Evolutionary conservation across 1,140 invertebrate species (phyloP).

Genomic region (Camponotus floridanus): DNA sequence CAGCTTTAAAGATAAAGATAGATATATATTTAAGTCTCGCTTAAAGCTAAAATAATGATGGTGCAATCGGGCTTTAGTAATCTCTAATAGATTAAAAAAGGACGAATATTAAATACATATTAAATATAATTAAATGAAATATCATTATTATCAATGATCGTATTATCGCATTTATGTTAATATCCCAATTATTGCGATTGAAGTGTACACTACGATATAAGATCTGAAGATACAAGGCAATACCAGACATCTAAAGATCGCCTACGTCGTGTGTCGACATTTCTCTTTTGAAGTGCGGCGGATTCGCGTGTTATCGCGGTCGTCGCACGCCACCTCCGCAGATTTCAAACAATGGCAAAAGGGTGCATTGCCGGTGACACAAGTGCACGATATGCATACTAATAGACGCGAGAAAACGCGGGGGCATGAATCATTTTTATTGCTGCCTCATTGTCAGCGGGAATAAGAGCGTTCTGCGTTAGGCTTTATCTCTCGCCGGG

Average conservation of each 20-base stretch:
- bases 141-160: not conserved
- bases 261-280: not conserved
- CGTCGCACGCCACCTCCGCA: not conserved
- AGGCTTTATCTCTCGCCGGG: conserved; percentile 70
- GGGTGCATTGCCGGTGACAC: not conserved
- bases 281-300: not conserved
- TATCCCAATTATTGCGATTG: conserved; percentile 18
- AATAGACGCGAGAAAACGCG: conserved; percentile 28
- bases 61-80: no score
- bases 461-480: conserved; percentile 64
- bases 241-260: conserved; percentile 24
- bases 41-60: no score
- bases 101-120: no score
- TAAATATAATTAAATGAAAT: not conserved
- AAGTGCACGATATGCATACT: not conserved
- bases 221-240: conserved; percentile 26
- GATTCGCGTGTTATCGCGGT: conserved; percentile 12
- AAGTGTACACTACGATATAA: not conserved
- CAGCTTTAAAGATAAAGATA: no score
- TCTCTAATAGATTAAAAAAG: not conserved
- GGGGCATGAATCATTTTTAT: conserved; percentile 71
- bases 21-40: no score
- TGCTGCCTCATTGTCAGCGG: conserved; percentile 69
- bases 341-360: conserved; percentile 30
- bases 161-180: not conserved